Base-by-base conservation (phyloP, 1,140 invertebrate species). In the Drosophila willistoni region DNA sequence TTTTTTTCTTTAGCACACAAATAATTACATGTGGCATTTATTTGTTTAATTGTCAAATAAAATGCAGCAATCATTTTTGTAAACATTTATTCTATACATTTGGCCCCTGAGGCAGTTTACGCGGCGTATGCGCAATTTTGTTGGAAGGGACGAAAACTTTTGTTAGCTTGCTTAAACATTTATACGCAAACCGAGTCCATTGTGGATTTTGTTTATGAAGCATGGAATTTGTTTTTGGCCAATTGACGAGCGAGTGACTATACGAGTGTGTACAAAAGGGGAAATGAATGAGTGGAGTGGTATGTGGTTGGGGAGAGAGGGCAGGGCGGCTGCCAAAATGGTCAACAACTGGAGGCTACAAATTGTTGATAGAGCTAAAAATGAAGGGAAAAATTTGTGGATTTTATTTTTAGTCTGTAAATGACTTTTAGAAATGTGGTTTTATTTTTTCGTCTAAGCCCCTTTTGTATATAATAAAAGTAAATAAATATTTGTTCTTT, bases 31-130 rank as follows among this genome's bases (percentile, higher is more conserved):
- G 64, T 42, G 68, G 56, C 64, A 79, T 62, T 68, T 64, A 44
- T 59, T 67, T 68, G 54, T 59, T 76, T 73, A 79, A 86, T 77
- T 79, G 77, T 69, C 79, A 85, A 81, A 81, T 73, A 81, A 76
- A 81, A 73, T 55, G 69, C 69, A 57, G 68, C 62, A 71, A 82
- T 87, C 62, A 87, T 86, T 87, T 86, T 86, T 81, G 78, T 79
- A 79, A 65, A 76, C 19, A 34, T 71, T 73, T 71, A 60, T 68
- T 68, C 41, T 61, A 72, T 54, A 64, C 56, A 68, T 47, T 51
- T 51, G 3, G 9, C 71, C 44, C 71, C 79, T 47, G 64, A 56
- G 67, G 79, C 76, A 74, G 72, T 71, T 76, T 66, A 82, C 60
- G 68, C 44, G 72, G 69, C 83, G 76, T 86, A 76, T 82, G 69